A percentile compares a stretch with the other conserved stretches of the same genome.
Evolutionary conservation across 2,797 vertebrate species (phyloP).

Genomic region (Triplophysa yarkandensis): DNA sequence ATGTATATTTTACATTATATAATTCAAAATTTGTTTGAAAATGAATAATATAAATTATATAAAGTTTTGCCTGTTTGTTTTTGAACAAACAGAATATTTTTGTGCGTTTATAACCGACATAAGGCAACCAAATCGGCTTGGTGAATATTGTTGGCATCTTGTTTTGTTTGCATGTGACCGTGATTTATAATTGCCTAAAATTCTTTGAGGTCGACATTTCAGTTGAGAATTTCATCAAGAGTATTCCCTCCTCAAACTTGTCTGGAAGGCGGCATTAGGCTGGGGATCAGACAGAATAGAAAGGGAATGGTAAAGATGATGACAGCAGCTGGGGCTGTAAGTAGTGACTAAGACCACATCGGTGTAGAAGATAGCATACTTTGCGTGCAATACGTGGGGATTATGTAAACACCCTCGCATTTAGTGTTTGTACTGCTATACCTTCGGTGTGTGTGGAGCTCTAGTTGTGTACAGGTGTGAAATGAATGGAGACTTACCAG

Average conservation of each 20-base stretch:
- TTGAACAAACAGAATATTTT: background rate
- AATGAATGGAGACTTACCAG: conserved; percentile 45
- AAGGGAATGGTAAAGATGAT: conserved; percentile 39
- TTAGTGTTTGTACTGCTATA: conserved; percentile 7
- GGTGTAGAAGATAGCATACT: conserved; percentile 1
- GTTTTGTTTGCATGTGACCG: background rate
- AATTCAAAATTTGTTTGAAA: too few relatives aligned
- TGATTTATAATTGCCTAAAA: background rate
- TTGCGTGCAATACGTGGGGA: conserved; percentile 25
- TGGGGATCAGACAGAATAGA: conserved; percentile 33
- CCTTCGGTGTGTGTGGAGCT: conserved; percentile 63
- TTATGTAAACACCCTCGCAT: conserved; percentile 20
- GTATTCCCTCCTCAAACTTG: background rate
- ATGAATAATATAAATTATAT: too few relatives aligned
- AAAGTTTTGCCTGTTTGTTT: background rate
- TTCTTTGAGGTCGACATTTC: background rate
- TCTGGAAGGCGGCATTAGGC: background rate
- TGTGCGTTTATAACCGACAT: background rate
- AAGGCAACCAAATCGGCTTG: background rate
- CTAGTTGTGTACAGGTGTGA: conserved; percentile 35
- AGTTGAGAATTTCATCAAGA: background rate
- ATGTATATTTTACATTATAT: too few relatives aligned
- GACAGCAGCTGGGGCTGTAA: conserved; percentile 10
- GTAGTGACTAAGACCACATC: conserved; percentile 1
- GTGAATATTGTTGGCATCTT: background rate